phyloP scores from a whole-genome alignment of 2,888 invertebrate species.

The Stenotaenia linearis region DNA sequence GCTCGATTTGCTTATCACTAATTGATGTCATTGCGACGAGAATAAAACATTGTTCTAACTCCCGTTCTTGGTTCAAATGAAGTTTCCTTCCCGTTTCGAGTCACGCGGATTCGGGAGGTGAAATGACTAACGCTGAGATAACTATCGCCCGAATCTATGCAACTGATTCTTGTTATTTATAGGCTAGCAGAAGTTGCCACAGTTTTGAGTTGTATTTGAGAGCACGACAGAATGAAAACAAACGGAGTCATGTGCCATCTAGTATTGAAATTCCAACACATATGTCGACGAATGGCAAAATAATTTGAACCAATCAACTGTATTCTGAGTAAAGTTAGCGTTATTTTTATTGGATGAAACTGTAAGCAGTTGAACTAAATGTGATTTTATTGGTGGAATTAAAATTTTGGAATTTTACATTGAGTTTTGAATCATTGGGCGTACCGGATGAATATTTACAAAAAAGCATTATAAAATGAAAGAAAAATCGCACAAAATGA shows the following conservation, averaged over 20 bases:
- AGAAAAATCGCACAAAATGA: no score
- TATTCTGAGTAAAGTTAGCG: neutral
- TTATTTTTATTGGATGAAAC: neutral
- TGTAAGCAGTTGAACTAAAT: neutral
- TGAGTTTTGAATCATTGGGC: no score
- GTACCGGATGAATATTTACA: no score
- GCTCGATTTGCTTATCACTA: neutral
- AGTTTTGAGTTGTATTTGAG: neutral
- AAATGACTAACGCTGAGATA: neutral
- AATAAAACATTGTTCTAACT: neutral
- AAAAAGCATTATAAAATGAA: no score
- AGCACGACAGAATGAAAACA: neutral
- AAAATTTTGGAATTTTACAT: no score
- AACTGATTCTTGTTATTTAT: neutral
- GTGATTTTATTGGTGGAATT: neutral
- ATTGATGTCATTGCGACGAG: neutral
- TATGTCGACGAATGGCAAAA: neutral
- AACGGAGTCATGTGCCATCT: neutral
- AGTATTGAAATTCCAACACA: neutral
- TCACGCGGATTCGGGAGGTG: neutral
- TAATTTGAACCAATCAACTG: neutral
- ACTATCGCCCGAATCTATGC: neutral
- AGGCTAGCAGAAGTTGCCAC: neutral
- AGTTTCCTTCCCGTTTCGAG: neutral
- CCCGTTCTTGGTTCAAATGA: no score